Percentiles rank a stretch among this genome's conserved stretches.
These are phyloP conservation scores for Saccostrea echinata DNA, from an alignment of 1,140 invertebrate species.

Conservation along the genomic window DNA sequence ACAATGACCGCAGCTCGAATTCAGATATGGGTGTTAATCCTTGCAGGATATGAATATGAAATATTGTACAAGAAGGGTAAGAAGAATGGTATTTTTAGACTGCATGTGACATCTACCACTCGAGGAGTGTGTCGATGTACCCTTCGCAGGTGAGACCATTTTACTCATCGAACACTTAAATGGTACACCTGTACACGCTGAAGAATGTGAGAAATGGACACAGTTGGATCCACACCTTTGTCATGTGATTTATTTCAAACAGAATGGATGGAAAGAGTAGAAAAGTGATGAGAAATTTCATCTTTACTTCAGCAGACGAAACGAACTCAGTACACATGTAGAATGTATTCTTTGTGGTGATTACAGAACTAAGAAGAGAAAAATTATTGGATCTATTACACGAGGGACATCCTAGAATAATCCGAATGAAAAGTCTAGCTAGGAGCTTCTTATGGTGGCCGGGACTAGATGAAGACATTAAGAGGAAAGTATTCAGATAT, in stretches of 20 bases:
- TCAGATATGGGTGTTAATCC: slow-evolving; percentile 76
- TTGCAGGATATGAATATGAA: slow-evolving; percentile 76
- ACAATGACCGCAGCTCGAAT: slow-evolving; percentile 71
- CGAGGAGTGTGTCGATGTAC: background rate
- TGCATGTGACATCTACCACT: slow-evolving; percentile 57
- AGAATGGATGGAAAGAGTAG: slow-evolving; percentile 32
- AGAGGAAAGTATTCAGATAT: slow-evolving; percentile 78
- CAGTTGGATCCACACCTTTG: slow-evolving; percentile 38
- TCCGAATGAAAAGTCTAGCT: slow-evolving; percentile 82
- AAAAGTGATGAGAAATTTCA: background rate
- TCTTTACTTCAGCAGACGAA: background rate
- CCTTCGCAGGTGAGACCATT: slow-evolving; percentile 21
- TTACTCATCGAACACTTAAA: slow-evolving; percentile 51
- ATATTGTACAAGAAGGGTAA: slow-evolving; percentile 62
- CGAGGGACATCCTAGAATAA: slow-evolving; percentile 81
- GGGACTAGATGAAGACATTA: slow-evolving; percentile 80
- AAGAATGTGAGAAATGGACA: slow-evolving; percentile 46
- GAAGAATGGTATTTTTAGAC: slow-evolving; percentile 53
- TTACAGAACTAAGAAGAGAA: slow-evolving; percentile 79
- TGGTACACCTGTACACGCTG: slow-evolving; percentile 32
- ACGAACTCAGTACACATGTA: background rate
- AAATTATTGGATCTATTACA: too few relatives aligned
- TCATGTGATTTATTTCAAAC: background rate
- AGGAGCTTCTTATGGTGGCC: slow-evolving; percentile 82
- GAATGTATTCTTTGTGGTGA: slow-evolving; percentile 64